Percentiles rank a stretch among this genome's conserved stretches.
These are phyloP conservation scores for Spea multiplicata DNA, from an alignment of 2,113 vertebrate species.

Conservation along the genomic window DNA sequence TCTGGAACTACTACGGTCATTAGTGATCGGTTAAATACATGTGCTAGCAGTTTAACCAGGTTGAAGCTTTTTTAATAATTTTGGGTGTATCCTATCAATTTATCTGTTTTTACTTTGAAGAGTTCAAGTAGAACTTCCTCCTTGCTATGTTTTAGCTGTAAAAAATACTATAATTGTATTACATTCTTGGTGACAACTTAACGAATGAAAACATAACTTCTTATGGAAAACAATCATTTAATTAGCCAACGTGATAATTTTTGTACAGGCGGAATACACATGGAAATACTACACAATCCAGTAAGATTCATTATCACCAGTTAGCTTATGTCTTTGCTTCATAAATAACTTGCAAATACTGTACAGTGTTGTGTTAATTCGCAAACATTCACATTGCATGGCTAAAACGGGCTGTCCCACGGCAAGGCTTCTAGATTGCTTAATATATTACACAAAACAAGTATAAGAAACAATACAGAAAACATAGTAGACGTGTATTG, in stretches of 20 bases:
- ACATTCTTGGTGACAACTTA: too few relatives aligned
- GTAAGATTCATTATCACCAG: background rate
- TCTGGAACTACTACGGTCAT: too few relatives aligned
- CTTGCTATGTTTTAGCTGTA: too few relatives aligned
- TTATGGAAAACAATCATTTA: conserved; percentile 14
- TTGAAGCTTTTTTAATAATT: too few relatives aligned
- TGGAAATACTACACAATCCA: conserved; percentile 10
- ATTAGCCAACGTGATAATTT: conserved; percentile 23
- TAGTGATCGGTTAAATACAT: too few relatives aligned
- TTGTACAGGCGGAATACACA: conserved; percentile 24
- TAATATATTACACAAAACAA: background rate
- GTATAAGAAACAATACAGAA: background rate
- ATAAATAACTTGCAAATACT: background rate
- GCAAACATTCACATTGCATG: background rate
- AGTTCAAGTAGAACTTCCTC: too few relatives aligned
- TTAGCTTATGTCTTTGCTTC: background rate
- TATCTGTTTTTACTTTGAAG: too few relatives aligned
- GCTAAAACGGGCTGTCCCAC: too few relatives aligned
- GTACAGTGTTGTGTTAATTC: background rate
- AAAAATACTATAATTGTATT: too few relatives aligned
- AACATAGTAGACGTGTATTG: background rate
- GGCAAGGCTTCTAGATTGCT: background rate
- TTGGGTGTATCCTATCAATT: too few relatives aligned
- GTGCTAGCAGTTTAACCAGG: too few relatives aligned
- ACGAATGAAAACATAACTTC: background rate